Percentiles rank a stretch among this genome's conserved stretches.
Evolutionary conservation across 2,797 vertebrate genomes (phyloP).

Genomic region (Typhlichthys eigenmanni): DNA sequence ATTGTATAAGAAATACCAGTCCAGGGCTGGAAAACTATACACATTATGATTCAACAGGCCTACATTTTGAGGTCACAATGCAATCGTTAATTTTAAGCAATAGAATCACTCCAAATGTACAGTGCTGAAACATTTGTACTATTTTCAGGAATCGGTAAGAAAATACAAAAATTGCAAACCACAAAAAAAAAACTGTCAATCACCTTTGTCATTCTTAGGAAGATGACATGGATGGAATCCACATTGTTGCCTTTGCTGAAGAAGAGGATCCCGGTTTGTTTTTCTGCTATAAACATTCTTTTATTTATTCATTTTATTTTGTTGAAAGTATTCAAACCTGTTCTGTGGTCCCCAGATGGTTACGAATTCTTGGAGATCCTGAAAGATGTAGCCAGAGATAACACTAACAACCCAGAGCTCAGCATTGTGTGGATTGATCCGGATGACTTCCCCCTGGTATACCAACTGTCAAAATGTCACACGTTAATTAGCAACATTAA

Average conservation of each 20-base stretch:
- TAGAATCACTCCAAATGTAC: too few relatives aligned
- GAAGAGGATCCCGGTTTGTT: slow-evolving; percentile 92
- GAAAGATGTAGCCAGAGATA: slow-evolving; percentile 96
- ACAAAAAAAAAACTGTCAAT: neutral
- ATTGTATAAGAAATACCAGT: too few relatives aligned
- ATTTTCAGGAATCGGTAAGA: too few relatives aligned
- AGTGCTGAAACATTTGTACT: too few relatives aligned
- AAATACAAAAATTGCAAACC: too few relatives aligned
- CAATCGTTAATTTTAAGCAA: too few relatives aligned
- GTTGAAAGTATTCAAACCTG: neutral
- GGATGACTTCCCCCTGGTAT: slow-evolving; percentile 94
- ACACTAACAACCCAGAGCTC: slow-evolving; percentile 94
- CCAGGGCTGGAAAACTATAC: too few relatives aligned
- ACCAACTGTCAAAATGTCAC: neutral
- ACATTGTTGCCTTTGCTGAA: slow-evolving; percentile 97
- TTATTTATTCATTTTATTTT: neutral
- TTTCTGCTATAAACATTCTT: neutral
- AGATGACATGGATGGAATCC: slow-evolving; percentile 95
- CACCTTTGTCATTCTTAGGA: slow-evolving; percentile 74
- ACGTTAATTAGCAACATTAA: too few relatives aligned
- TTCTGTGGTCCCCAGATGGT: slow-evolving; percentile 80
- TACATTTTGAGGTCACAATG: too few relatives aligned
- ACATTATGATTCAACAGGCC: too few relatives aligned
- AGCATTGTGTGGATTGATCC: slow-evolving; percentile 98
- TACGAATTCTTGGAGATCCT: slow-evolving; percentile 97